These are phyloP conservation scores for Psix sp. DNA, from an alignment of 1,140 invertebrate genomes.

Conservation along the genomic window DNA sequence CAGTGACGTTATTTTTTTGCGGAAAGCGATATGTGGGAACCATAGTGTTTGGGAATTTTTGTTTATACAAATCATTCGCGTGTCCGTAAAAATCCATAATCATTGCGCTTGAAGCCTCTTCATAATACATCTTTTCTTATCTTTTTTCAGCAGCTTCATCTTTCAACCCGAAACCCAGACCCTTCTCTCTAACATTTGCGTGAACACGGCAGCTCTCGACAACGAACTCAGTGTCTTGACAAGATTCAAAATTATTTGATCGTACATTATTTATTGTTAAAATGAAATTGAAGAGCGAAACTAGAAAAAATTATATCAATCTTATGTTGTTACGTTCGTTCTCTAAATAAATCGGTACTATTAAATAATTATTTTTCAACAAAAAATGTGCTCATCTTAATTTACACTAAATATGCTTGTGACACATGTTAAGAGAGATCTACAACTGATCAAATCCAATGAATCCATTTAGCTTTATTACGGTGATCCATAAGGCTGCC, in stretches of 20 bases:
- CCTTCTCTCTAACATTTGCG: constrained; percentile 79
- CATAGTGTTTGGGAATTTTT: constrained; percentile 5
- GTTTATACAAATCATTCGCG: constrained; percentile 7
- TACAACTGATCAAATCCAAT: background rate
- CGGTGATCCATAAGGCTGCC: constrained; percentile 48
- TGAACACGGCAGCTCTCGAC: constrained; percentile 78
- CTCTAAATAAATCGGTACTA: constrained; percentile 28
- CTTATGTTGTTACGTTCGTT: constrained; percentile 38
- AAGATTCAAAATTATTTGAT: constrained; percentile 38
- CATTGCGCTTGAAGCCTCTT: constrained; percentile 52
- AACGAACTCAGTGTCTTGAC: constrained; percentile 56
- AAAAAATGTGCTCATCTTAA: constrained; percentile 38
- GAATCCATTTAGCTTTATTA: constrained; percentile 30
- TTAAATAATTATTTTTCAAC: constrained; percentile 49
- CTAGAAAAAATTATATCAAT: constrained; percentile 17
- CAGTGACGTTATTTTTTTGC: too few relatives aligned
- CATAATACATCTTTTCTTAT: constrained; percentile 77
- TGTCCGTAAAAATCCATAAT: constrained; percentile 32
- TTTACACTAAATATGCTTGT: constrained; percentile 12
- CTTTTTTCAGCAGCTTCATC: constrained; percentile 80
- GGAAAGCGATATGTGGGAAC: too few relatives aligned
- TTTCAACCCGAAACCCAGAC: constrained; percentile 81
- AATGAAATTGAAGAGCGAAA: constrained; percentile 13
- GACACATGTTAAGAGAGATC: constrained; percentile 4
- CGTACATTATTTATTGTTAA: constrained; percentile 15